Percentiles rank a stretch among this genome's conserved stretches.
Conservation (phyloP, 2,797 vertebrate genomes). For the Antrozous pallidus region DNA sequence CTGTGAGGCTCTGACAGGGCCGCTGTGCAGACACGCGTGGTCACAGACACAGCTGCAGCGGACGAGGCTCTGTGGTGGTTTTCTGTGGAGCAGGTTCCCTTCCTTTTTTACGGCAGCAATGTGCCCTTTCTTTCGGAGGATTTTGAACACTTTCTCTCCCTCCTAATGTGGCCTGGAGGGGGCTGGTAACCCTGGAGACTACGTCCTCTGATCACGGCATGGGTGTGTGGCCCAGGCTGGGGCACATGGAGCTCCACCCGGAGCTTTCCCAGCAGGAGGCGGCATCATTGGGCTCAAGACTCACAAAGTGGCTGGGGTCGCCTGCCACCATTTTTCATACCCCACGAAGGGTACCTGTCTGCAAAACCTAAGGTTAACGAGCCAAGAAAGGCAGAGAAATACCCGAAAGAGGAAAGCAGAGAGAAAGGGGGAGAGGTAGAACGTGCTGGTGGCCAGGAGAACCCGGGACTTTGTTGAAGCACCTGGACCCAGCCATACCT, state of each 20-base stretch:
- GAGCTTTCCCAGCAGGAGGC: not conserved
- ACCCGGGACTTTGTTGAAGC: not conserved
- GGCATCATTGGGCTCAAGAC: not conserved
- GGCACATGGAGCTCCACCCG: not conserved
- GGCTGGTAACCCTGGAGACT: not conserved
- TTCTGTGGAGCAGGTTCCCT: not conserved
- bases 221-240: not conserved
- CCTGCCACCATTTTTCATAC: not conserved
- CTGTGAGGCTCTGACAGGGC: accelerated
- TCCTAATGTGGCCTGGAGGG: not conserved
- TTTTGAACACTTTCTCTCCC: not conserved
- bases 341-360: not conserved
- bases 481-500: slow-evolving; percentile 23
- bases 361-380: not conserved
- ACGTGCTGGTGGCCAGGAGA: not conserved
- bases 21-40: accelerated
- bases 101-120: not conserved
- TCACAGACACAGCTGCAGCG: accelerated
- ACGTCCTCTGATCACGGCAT: accelerated
- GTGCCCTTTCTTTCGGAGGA: not conserved
- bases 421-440: not conserved
- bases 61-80: not conserved
- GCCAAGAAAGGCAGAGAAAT: not conserved
- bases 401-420: accelerated
- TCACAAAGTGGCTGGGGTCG: not conserved